A percentile compares a stretch with the other conserved stretches of the same genome.
These are phyloP conservation scores for Perccottus glenii DNA, from an alignment of 2,113 vertebrate genomes.

Conservation along the genomic window DNA sequence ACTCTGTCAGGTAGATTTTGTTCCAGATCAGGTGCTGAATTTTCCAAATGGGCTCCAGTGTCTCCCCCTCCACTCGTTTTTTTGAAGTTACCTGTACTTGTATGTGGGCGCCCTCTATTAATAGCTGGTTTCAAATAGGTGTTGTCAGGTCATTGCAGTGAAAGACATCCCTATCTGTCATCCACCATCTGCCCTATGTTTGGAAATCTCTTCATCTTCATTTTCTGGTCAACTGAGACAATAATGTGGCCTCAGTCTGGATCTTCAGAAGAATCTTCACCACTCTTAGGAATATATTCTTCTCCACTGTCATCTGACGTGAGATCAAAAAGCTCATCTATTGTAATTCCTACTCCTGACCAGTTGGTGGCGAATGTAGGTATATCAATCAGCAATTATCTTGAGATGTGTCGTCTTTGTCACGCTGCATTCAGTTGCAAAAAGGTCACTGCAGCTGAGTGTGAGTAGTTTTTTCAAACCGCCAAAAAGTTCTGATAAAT, in stretches of 20 bases:
- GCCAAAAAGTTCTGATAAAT: no score
- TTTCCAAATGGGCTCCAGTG: background rate
- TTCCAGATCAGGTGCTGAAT: background rate
- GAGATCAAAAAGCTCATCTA: conserved; percentile 1
- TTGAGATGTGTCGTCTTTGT: no score
- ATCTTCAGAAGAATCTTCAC: background rate
- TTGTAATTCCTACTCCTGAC: no score
- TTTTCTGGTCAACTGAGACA: background rate
- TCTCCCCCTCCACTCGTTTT: conserved; percentile 1
- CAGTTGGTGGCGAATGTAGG: no score
- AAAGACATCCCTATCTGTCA: background rate
- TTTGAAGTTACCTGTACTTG: no score
- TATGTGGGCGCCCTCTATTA: background rate
- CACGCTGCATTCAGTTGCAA: no score
- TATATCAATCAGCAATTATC: no score
- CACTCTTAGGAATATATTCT: background rate
- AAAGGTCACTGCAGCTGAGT: no score
- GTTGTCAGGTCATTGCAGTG: background rate
- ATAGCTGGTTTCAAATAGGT: background rate
- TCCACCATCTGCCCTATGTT: background rate
- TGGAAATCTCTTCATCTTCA: background rate
- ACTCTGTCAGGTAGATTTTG: background rate
- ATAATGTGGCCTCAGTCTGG: background rate
- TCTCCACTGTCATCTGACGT: background rate
- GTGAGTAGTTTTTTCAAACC: no score